These are phyloP conservation scores for Cephus pulcher DNA, from an alignment of 2,888 invertebrate species.

Conservation along the genomic window DNA sequence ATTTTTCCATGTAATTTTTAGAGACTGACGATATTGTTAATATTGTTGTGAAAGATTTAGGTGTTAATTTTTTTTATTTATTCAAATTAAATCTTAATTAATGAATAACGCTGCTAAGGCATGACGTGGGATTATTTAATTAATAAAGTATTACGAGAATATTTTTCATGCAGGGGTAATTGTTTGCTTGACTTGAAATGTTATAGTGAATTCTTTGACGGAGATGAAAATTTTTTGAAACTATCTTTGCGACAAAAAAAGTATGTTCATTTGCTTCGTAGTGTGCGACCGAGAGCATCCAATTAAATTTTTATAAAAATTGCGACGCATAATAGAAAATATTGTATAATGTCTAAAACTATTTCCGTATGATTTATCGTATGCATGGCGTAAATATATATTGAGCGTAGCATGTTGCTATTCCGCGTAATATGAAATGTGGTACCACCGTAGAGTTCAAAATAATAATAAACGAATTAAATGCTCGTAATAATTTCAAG, in stretches of 20 bases:
- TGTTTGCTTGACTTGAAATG: neutral
- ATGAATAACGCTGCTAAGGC: too few species aligned
- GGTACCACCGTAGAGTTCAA: neutral
- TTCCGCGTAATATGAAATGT: neutral
- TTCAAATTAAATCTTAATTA: too few species aligned
- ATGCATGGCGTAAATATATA: neutral
- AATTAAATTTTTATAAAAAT: too few species aligned
- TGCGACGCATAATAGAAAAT: too few species aligned
- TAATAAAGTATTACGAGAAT: neutral
- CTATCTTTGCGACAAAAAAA: neutral
- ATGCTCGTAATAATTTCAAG: neutral
- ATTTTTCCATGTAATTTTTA: neutral
- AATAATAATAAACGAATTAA: neutral
- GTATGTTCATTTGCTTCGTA: neutral
- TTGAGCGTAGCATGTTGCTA: neutral
- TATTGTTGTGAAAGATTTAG: neutral
- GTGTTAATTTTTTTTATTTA: too few species aligned
- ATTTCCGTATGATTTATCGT: neutral
- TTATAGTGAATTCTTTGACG: neutral
- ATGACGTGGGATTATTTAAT: too few species aligned
- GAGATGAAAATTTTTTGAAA: neutral
- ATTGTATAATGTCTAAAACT: neutral
- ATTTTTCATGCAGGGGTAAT: neutral
- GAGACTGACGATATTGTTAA: neutral
- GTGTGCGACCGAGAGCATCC: neutral